Evolutionary conservation across 2,113 vertebrate genomes (phyloP), one percentile per base, ranked within the genome.

Genomic region (Pelvicachromis taeniatus): DNA sequence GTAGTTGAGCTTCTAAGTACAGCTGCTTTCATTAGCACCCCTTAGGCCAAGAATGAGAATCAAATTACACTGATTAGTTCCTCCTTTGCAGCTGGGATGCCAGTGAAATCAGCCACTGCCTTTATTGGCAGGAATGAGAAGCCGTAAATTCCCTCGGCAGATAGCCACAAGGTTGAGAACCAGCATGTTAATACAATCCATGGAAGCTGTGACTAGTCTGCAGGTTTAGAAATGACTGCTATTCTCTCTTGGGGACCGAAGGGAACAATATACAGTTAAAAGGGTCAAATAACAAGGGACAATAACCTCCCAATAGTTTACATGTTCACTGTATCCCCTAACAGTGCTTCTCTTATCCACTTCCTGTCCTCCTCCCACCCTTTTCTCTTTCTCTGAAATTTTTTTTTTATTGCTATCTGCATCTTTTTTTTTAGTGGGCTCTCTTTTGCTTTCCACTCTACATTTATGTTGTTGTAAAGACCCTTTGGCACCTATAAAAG

Each of bases 181-280:
- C 48, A 59, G 48, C 8, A 2, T n/a, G 6, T 26, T 75, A 70
- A 48, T 68, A 93, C 90, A 93, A 95, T 92, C 85, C 56, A 38
- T 82, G 91, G 91, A 94, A 91, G 91, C 78, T 61, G 7, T 92
- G 89, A 91, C 82, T 31, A 3, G 48, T 26, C 89, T 35, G 42
- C 84, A 85, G 56, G 35, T 87, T 91, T 83, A 77, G 9, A 81
- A 80, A 88, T 17, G 26, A 13, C 77, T 79, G 70, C 85, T 77
- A 12, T 6, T 42, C 10, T 87, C 93, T 83, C 85, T 26, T 3
- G 61, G 82, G 38, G 23, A 77, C 77, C 7, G 1, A 80, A 11
- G 54, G 77, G 40, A 87, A 95, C 93, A 93, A 91, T 94, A 84
- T 84, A 54, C 19, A 77, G 35, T 80, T 19, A 53, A 87, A 87